Percentiles rank a stretch among this genome's conserved stretches.
Evolutionary conservation across 2,113 vertebrate genomes (phyloP).

Genomic region (Pseudorhombus dupliciocellatus): DNA sequence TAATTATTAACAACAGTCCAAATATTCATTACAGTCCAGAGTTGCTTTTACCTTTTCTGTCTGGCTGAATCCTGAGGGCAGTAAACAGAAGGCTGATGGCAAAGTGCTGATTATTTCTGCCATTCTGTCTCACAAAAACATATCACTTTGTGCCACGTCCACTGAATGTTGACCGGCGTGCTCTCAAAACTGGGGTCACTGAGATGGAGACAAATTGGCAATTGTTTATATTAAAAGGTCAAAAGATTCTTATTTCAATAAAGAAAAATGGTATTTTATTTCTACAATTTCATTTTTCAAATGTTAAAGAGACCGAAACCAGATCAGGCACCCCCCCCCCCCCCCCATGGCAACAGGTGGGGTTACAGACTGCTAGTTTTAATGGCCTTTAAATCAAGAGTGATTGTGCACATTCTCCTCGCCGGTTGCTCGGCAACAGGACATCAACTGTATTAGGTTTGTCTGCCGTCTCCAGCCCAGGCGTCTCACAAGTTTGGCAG

Average conservation of each 20-base stretch:
- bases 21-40: slow-evolving; percentile 59
- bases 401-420: slow-evolving; percentile 74
- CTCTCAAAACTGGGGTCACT: neutral
- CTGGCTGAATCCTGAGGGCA: slow-evolving; percentile 44
- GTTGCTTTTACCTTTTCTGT: slow-evolving; percentile 61
- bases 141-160: slow-evolving; percentile 59
- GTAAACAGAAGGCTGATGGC: slow-evolving; percentile 51
- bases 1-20: slow-evolving; percentile 76
- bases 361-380: slow-evolving; percentile 48
- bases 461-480: slow-evolving; percentile 41
- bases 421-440: slow-evolving; percentile 78
- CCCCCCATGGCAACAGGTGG: slow-evolving; percentile 48
- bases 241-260: neutral
- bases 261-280: neutral
- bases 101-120: slow-evolving; percentile 65
- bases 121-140: slow-evolving; percentile 42
- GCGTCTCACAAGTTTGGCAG: slow-evolving; percentile 22
- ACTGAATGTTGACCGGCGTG: slow-evolving; percentile 9
- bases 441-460: slow-evolving; percentile 65
- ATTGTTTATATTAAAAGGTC: neutral
- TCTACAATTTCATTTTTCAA: neutral
- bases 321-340: too few relatives aligned
- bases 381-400: slow-evolving; percentile 70
- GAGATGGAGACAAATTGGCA: neutral
- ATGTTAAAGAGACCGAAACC: slow-evolving; percentile 13